phyloP scores from a whole-genome alignment of 1,140 invertebrate genomes.

The Drosophila kikkawai region DNA sequence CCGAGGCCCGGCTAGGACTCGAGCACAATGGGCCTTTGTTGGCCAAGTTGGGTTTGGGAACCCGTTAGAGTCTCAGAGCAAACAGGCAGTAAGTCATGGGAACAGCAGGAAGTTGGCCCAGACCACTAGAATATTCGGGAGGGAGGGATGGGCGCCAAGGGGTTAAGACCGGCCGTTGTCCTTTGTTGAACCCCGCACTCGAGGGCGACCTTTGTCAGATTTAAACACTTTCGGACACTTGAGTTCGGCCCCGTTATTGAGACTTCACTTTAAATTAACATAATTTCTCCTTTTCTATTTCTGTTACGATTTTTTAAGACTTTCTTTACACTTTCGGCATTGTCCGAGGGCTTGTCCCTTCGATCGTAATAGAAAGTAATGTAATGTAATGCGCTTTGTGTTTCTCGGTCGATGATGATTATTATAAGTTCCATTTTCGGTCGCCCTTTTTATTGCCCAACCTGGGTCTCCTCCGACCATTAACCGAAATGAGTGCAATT shows the following conservation, averaged over 20 bases:
- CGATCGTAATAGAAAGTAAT: slow-evolving; percentile 75
- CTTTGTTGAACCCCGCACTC: slow-evolving; percentile 18
- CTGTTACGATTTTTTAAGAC: slow-evolving; percentile 7
- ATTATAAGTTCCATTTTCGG: slow-evolving; percentile 73
- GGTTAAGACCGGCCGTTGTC: slow-evolving; percentile 23
- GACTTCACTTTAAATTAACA: slow-evolving; percentile 80
- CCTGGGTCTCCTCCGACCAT: slow-evolving; percentile 54
- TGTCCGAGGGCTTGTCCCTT: slow-evolving; percentile 46
- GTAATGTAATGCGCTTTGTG: slow-evolving; percentile 69
- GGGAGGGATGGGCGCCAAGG: slow-evolving; percentile 16
- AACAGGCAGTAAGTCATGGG: slow-evolving; percentile 68
- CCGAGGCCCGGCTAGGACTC: not conserved
- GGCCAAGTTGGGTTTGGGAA: slow-evolving; percentile 40
- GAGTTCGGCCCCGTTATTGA: slow-evolving; percentile 29
- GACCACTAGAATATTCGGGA: slow-evolving; percentile 55
- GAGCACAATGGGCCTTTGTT: slow-evolving; percentile 34
- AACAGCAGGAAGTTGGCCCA: slow-evolving; percentile 15
- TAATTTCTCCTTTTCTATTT: slow-evolving; percentile 71
- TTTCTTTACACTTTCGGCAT: slow-evolving; percentile 4
- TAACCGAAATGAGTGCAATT: slow-evolving; percentile 78
- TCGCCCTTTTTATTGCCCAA: slow-evolving; percentile 63
- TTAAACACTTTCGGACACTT: slow-evolving; percentile 70
- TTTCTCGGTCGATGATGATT: slow-evolving; percentile 56
- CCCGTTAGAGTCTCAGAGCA: slow-evolving; percentile 43
- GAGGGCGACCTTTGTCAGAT: slow-evolving; percentile 59